Percentiles rank a stretch among this genome's conserved stretches.
Evolutionary conservation across 1,140 invertebrate genomes (phyloP).

Genomic region (Penaeus indicus): DNA sequence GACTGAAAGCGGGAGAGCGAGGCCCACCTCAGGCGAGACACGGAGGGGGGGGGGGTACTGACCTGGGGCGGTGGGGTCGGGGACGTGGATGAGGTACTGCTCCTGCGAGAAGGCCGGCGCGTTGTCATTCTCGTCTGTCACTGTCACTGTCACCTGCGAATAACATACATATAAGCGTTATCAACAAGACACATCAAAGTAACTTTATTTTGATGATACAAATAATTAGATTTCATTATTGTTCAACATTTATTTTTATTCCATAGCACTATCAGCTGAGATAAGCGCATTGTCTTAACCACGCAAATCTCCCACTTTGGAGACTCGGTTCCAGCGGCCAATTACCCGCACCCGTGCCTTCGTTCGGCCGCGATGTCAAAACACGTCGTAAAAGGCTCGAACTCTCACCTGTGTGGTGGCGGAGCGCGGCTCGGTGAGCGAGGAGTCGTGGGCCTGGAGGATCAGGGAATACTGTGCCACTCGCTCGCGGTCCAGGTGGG

Average conservation of each 20-base stretch:
- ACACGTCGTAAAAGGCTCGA: conserved; percentile 67
- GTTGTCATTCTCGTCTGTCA: conserved; percentile 91
- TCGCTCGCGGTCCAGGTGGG: conserved; percentile 84
- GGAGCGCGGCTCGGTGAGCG: conserved; percentile 83
- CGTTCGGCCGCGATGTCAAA: not conserved
- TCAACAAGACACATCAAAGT: too few species aligned
- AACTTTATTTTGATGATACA: too few species aligned
- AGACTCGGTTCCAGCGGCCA: not conserved
- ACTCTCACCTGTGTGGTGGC: conserved; percentile 72
- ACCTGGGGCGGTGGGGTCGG: conserved; percentile 81
- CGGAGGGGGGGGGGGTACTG: conserved; percentile 59
- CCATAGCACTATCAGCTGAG: too few species aligned
- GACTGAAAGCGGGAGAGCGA: not conserved
- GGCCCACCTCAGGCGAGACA: too few species aligned
- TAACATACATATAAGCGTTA: conserved; percentile 66
- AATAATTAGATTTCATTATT: too few species aligned
- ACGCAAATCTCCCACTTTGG: not conserved
- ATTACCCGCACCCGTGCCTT: not conserved
- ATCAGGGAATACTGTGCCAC: conserved; percentile 83
- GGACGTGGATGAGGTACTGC: conserved; percentile 82
- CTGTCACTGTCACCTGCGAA: conserved; percentile 81
- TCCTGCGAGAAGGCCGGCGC: conserved; percentile 81
- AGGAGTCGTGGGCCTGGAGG: conserved; percentile 88
- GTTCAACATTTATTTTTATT: too few species aligned
- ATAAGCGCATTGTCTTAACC: too few species aligned